Base-by-base conservation (phyloP, 2,797 vertebrate species). In the Coracias cyanogaster region DNA sequence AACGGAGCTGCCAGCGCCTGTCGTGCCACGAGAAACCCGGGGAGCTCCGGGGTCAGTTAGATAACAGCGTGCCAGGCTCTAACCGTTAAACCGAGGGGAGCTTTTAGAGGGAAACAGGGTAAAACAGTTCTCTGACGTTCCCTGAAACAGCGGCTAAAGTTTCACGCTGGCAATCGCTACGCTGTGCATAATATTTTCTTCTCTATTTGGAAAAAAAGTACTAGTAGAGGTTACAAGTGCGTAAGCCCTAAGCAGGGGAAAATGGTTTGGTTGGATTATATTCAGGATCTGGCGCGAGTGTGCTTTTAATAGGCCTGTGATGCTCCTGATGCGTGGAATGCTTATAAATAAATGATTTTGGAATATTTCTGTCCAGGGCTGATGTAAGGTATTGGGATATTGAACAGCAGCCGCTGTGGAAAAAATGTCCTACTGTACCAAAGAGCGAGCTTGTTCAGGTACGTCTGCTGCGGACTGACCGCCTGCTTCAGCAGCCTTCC, bases 391-490 rank as follows among this genome's bases (percentile, higher is more conserved):
- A 87, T 80, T 81, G 64, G 52, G 69, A 90, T 55, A 77, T 82
- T 94, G 90, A 94, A 16, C 94, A 83, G 73, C 88, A 89, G 86
- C 88, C 77, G 84, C 76, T 92, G 83, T 82, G 93, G 86, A 62
- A 46, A 69, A 93, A 90, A 95, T 86, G 90, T 94, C 91, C 67
- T 89, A 66, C 90, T 93, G 91, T 94, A 89, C 74, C 91, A 94
- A 93, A 96, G 91, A 96, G 72, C 85, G 96, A 95, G 80, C 82
- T 93, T 88, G 80, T n/a, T 93, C 93, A 94, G 89, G 93, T 95
- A 86, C 2, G 91, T 92, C 37, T 95, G 1, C 21, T 81, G 33
- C 0, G 11, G 81, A n/a, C 91, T 82, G 60, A 22, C 85, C 17
- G 0, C 81, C 82, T 86, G 55, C 66, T 86, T 76, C 77, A 76